These are phyloP conservation scores for Sinopyrophorus schimmeli DNA, from an alignment of 2,888 invertebrate genomes.

Conservation along the genomic window DNA sequence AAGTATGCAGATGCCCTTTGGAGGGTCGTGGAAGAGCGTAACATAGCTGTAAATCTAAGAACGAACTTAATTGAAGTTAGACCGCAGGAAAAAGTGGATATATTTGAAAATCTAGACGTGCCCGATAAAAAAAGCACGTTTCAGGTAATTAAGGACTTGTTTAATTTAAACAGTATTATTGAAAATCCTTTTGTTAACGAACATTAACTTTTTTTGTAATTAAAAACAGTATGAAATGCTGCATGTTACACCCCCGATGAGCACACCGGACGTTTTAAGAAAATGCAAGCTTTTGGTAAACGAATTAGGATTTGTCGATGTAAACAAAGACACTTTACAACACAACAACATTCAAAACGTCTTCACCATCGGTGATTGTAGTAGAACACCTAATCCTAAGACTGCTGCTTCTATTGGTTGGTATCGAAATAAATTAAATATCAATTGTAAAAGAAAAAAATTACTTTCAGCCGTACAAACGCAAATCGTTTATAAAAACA, in stretches of 20 bases:
- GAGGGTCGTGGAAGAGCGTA: slow-evolving; percentile 71
- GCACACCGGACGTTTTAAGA: slow-evolving; percentile 69
- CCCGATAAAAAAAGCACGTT: slow-evolving; percentile 37
- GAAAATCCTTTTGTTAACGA: no score
- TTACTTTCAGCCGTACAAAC: slow-evolving; percentile 92
- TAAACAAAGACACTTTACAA: slow-evolving; percentile 80
- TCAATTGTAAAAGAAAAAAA: no score
- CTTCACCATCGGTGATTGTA: slow-evolving; percentile 94
- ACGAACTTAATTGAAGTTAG: slow-evolving; percentile 77
- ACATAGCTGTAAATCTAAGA: slow-evolving; percentile 77
- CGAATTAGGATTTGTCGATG: slow-evolving; percentile 74
- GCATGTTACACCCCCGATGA: slow-evolving; percentile 90
- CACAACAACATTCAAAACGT: slow-evolving; percentile 81
- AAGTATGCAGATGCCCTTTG: slow-evolving; percentile 87
- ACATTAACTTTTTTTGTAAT: no score
- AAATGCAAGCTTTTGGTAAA: slow-evolving; percentile 67
- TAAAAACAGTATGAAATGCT: slow-evolving; percentile 85
- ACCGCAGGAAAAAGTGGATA: slow-evolving; percentile 71
- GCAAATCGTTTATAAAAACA: slow-evolving; percentile 75
- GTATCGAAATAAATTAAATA: no score
- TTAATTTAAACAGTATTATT: no score
- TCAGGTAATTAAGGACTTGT: slow-evolving; percentile 40
- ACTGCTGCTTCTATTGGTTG: slow-evolving; percentile 94
- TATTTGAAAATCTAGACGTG: slow-evolving; percentile 75
- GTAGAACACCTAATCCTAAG: slow-evolving; percentile 91